Base-by-base conservation (phyloP, 2,113 vertebrate genomes). In the Myotis davidii region DNA sequence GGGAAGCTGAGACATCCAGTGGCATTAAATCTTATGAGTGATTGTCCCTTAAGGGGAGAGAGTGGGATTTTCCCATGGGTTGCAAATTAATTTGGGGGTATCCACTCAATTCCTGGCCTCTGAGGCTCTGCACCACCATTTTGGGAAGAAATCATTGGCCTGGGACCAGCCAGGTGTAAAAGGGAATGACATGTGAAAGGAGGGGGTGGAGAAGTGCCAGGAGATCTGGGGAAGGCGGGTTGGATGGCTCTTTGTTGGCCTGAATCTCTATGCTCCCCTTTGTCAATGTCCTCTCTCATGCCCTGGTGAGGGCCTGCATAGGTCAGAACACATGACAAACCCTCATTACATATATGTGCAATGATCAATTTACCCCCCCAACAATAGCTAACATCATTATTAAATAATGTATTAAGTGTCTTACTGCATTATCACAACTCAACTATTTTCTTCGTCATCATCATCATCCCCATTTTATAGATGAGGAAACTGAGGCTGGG, bases 1-100 rank as follows among this genome's bases (percentile, higher is more conserved):
- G 59, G 6, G 82, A 92, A 95, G 64, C n/a, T 56, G 59, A 78
- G 17, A 94, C 88, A 96, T 91, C 52, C n/a, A 69, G n/a, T 96
- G 37, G 20, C 27, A 7, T 21, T 39, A 27, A 92, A 67, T 39
- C 56, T 69, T 82, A 7, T 39, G 34, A 70, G 64, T 52, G 34
- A 32, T 4, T 77, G 1, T 91, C 34, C 91, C 82, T 61, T 29
- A 20, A 72, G 42, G 32, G 39, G 45, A 45, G 14, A 77, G n/a
- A 73, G 11, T 74, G 56, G 27, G 23, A 4, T 73, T 94, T 81
- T 64, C 45, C 54, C n/a, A 14, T 29, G 39, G 9, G 50, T 83
- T 25, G 3, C 34, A 42, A 74, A 70, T 87, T 92, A 59, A 77
- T 59, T 50, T n/a, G 9, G 16, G 61, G 54, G 4, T n/a, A 61